Evolutionary conservation across 2,113 vertebrate species (phyloP).

Genomic region (Gopherus evgoodei): DNA sequence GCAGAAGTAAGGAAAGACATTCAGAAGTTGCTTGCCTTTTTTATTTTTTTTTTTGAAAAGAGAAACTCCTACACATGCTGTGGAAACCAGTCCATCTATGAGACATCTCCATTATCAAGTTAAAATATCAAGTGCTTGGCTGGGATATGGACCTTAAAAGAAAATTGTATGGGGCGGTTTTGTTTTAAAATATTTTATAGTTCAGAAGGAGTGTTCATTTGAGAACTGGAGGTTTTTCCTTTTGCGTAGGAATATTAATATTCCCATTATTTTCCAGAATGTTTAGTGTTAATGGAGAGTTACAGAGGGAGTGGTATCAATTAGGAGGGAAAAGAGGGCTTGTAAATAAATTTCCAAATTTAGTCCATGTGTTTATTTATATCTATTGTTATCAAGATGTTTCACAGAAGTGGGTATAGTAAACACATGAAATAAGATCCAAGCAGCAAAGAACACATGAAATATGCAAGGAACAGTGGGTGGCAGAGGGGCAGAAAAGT

Average conservation of each 20-base stretch:
- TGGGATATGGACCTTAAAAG: neutral
- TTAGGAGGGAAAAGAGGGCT: neutral
- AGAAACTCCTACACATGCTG: neutral
- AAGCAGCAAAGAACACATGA: neutral
- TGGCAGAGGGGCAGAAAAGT: neutral
- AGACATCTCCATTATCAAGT: neutral
- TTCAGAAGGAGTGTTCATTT: neutral
- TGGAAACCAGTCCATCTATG: constrained; percentile 34
- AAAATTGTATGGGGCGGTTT: neutral
- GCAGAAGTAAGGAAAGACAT: neutral
- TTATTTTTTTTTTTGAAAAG: neutral
- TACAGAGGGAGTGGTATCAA: neutral
- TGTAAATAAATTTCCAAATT: neutral
- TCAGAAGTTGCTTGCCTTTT: neutral
- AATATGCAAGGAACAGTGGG: neutral
- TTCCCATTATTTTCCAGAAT: neutral
- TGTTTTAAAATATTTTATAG: neutral
- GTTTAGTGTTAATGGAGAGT: neutral
- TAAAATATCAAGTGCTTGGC: neutral
- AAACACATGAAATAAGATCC: neutral
- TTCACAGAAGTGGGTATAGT: neutral
- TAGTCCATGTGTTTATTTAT: neutral
- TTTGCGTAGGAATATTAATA: neutral
- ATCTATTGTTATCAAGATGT: neutral
- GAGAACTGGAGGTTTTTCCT: neutral